Base-by-base conservation (phyloP, 2,113 vertebrate genomes). In the Tringa solitaria region DNA sequence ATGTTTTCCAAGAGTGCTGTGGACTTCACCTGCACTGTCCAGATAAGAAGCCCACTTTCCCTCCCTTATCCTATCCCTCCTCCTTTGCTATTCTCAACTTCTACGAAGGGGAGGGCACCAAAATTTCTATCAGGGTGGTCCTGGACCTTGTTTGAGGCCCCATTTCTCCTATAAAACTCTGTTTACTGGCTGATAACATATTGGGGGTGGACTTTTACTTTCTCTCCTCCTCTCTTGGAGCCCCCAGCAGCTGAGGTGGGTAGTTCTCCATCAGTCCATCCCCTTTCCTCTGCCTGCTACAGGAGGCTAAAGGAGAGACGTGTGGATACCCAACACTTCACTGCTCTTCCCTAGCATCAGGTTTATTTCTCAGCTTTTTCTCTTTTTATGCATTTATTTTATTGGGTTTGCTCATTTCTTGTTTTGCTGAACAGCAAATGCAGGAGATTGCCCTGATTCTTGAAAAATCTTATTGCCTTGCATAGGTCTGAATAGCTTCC, bases 41-140 rank as follows among this genome's bases (percentile, higher is more conserved):
- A 92, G 96, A 97, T 97, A 97, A 96, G 95, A 41, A 79, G 24
- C 7, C 5, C 24, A 15, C 50, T 90, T 84, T 81, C 92, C 41
- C 23, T 64, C n/a, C 73, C 84, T 94, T 95, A 75, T 82, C 32
- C 75, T 92, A 18, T 41, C 88, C 51, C 30, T 65, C 68, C 88
- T 39, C 73, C 41, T 64, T 57, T 80, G 50, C 79, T 84, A 46
- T 81, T 68, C 64, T 84, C 63, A 59, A 24, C 78, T 89, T 96
- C 67, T 26, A 65, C 81, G 77, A 91, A 83, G 54, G 41, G 37
- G 74, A 59, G 70, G 81, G 53, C n/a, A 39, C 50, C 64, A 60
- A 32, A 61, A 41, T 85, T 73, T 84, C 65, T 89, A 23, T 61
- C 46, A 4, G 26, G 18, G 37, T 37, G 16, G n/a, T 26, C 39